phyloP scores from a whole-genome alignment of 2,888 invertebrate species.

The Allacma fusca region DNA sequence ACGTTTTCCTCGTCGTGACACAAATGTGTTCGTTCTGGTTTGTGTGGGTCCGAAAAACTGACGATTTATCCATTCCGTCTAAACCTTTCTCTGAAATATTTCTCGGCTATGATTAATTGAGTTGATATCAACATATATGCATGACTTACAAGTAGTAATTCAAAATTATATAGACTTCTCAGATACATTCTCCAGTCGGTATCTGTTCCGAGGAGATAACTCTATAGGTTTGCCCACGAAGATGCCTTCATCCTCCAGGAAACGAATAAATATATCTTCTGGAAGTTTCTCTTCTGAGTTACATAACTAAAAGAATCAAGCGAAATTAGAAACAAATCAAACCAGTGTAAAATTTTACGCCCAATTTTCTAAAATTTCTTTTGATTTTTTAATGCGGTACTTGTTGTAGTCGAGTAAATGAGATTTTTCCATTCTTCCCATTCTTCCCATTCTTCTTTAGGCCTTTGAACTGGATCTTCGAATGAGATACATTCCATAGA shows the following conservation, averaged over 20 bases:
- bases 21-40: conserved; percentile 61
- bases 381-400: no score
- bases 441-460: conserved; percentile 45
- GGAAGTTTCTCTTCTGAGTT: conserved; percentile 39
- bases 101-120: not conserved
- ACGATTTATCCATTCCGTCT: conserved; percentile 70
- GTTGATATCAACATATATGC: no score
- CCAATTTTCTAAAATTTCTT: no score
- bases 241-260: conserved; percentile 69
- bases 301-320: conserved; percentile 34
- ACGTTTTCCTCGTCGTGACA: conserved; percentile 49
- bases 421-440: conserved; percentile 44
- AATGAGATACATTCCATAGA: conserved; percentile 55
- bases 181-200: conserved; percentile 69
- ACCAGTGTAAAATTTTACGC: no score
- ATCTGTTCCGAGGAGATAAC: conserved; percentile 65
- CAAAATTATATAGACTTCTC: conserved; percentile 65
- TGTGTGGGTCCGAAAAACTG: conserved; percentile 67
- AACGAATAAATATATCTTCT: conserved; percentile 28
- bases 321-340: no score
- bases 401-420: conserved; percentile 43
- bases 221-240: conserved; percentile 67
- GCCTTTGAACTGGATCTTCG: conserved; percentile 41
- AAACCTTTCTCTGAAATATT: conserved; percentile 69
- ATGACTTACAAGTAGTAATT: no score